Conservation (phyloP, 2,797 vertebrate genomes). For the Gobionotothen gibberifrons region DNA sequence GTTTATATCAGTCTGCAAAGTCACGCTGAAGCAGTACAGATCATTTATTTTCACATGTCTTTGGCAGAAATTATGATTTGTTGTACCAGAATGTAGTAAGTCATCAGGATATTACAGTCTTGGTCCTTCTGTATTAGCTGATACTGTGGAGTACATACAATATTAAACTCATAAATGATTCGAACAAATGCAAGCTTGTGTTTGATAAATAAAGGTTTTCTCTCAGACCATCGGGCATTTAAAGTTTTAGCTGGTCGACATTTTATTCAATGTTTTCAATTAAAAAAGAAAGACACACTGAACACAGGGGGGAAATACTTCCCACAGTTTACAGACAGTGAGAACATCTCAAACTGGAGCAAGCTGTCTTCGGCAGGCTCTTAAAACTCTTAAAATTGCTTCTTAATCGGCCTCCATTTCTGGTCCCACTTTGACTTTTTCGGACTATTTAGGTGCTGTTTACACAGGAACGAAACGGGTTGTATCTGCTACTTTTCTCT, state of each 20-base stretch:
- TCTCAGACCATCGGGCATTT: neutral
- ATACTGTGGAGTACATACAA: neutral
- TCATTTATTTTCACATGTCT: neutral
- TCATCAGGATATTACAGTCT: too few relatives aligned
- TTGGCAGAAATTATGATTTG: neutral
- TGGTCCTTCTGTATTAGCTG: too few relatives aligned
- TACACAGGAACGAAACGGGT: too few relatives aligned
- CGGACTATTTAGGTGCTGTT: too few relatives aligned
- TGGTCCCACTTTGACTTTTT: neutral
- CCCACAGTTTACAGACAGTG: neutral
- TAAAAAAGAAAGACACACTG: neutral
- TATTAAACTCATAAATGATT: neutral
- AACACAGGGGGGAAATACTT: neutral
- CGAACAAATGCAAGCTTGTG: neutral
- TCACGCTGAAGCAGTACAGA: neutral
- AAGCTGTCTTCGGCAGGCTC: neutral
- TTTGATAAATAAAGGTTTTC: neutral
- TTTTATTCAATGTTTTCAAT: neutral
- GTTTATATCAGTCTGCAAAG: neutral
- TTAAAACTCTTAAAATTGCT: neutral
- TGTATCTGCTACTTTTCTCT: too few relatives aligned
- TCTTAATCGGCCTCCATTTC: neutral
- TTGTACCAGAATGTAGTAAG: too few relatives aligned
- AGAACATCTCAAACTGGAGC: neutral
- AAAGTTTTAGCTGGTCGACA: neutral